Evolutionary conservation across 2,113 vertebrate species (phyloP).

Genomic region (Podiceps cristatus): DNA sequence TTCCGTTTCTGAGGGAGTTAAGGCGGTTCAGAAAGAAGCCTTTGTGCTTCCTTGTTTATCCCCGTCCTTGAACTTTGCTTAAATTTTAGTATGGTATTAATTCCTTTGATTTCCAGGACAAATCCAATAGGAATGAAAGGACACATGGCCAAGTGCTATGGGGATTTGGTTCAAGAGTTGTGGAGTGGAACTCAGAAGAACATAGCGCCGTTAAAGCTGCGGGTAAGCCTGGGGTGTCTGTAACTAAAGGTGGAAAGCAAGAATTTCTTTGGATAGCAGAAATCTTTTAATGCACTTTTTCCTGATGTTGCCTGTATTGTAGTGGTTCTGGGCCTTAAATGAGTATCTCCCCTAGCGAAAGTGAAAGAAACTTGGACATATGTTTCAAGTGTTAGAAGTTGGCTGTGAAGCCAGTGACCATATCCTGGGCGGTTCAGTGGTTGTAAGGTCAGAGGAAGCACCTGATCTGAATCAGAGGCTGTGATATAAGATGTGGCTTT

Average conservation of each 20-base stretch:
- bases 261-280: background rate
- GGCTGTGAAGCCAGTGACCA: background rate
- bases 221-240: conserved; percentile 77
- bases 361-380: background rate
- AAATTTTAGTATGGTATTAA: background rate
- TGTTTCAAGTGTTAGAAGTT: background rate
- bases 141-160: conserved; percentile 99
- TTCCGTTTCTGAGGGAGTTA: background rate
- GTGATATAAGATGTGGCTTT: background rate
- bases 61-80: background rate
- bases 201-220: conserved; percentile 93
- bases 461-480: background rate
- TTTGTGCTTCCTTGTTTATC: background rate
- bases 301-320: background rate
- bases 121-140: conserved; percentile 99
- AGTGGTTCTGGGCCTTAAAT: background rate
- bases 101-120: conserved; percentile 79
- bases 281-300: background rate
- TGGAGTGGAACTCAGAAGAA: conserved; percentile 99
- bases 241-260: background rate
- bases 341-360: background rate
- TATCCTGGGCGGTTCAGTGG: background rate
- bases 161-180: conserved; percentile 96
- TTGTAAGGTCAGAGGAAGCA: background rate
- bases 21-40: background rate